phyloP scores from a whole-genome alignment of 2,797 vertebrate genomes.

The Salmo trutta region DNA sequence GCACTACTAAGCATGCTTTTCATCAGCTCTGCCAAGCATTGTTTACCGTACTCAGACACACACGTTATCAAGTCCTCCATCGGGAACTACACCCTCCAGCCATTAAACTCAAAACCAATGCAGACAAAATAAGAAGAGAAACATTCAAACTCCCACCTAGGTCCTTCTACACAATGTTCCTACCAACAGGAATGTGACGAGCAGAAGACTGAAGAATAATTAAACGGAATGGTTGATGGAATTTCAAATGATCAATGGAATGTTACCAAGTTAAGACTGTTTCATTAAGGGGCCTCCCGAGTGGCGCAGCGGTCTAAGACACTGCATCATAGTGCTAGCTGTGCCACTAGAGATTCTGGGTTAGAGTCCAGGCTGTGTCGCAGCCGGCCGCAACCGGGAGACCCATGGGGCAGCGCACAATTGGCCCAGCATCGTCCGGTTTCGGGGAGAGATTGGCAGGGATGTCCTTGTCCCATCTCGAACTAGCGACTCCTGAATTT shows the following conservation, averaged over 20 bases:
- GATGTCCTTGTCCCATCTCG: no score
- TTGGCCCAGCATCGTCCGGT: no score
- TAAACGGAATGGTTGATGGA: constrained; percentile 52
- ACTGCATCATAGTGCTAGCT: no score
- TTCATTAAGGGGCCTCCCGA: not conserved
- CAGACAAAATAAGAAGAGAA: not conserved
- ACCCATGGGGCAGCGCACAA: no score
- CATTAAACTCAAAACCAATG: not conserved
- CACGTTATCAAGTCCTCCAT: not conserved
- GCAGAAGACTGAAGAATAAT: constrained; percentile 55
- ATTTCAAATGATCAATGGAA: constrained; percentile 25
- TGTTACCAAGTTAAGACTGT: constrained; percentile 14
- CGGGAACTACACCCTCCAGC: not conserved
- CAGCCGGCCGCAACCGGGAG: no score
- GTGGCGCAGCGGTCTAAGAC: no score
- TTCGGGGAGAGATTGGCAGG: no score
- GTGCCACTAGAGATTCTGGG: no score
- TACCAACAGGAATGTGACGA: constrained; percentile 24
- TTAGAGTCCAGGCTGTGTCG: no score
- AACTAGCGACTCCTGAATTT: not conserved
- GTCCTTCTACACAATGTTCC: not conserved
- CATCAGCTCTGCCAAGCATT: constrained; percentile 26
- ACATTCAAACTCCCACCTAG: constrained; percentile 10
- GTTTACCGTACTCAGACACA: constrained; percentile 10
- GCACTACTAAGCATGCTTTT: constrained; percentile 43